Evolutionary conservation across 2,888 invertebrate species (phyloP).

Genomic region (Rhyacophila evoluta): DNA sequence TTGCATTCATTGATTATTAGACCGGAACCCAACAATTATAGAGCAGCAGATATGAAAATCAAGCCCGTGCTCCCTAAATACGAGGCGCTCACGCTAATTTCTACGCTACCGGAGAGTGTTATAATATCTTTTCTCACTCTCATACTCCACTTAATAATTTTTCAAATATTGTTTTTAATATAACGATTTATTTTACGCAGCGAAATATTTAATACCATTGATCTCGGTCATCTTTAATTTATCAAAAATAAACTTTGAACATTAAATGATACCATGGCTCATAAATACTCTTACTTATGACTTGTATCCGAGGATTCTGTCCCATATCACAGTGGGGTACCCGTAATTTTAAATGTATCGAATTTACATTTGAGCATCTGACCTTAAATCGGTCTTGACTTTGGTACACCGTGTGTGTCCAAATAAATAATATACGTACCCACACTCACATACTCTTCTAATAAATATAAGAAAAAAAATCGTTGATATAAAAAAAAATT

Average conservation of each 20-base stretch:
- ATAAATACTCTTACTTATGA: constrained; percentile 52
- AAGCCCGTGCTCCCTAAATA: too few relatives aligned
- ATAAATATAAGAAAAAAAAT: too few relatives aligned
- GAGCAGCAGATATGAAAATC: too few relatives aligned
- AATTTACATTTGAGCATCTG: constrained; percentile 47
- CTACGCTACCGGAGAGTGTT: too few relatives aligned
- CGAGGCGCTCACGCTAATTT: too few relatives aligned
- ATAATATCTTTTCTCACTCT: too few relatives aligned
- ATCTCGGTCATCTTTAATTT: constrained; percentile 29
- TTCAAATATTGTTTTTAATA: too few relatives aligned
- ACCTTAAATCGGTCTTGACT: constrained; percentile 46
- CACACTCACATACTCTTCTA: too few relatives aligned
- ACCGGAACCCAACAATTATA: too few relatives aligned
- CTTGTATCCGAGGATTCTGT: constrained; percentile 43
- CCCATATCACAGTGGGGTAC: constrained; percentile 52
- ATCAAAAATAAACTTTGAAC: constrained; percentile 43
- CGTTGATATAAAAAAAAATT: too few relatives aligned
- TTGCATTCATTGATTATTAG: too few relatives aligned
- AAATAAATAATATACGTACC: background rate
- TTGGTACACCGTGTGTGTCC: background rate
- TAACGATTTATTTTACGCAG: background rate
- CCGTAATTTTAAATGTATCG: constrained; percentile 51
- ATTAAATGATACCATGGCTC: constrained; percentile 38
- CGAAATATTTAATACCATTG: background rate
- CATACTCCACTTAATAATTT: too few relatives aligned